Base-by-base conservation (phyloP, 1,140 invertebrate genomes). In the Drosophila repletoides region DNA sequence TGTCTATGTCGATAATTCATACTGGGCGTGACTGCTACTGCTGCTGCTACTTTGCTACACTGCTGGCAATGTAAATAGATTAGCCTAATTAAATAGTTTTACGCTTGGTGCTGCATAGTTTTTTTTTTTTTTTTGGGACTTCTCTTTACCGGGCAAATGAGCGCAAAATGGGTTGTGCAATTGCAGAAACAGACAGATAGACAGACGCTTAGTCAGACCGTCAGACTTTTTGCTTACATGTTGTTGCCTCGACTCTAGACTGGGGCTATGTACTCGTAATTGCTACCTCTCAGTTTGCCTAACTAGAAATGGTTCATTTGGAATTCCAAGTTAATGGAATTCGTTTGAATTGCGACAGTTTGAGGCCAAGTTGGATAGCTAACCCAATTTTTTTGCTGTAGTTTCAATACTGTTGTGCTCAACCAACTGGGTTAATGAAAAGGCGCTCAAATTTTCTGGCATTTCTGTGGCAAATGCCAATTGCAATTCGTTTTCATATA, bases 61-160 rank as follows among this genome's bases (percentile, higher is more conserved):
- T n/a, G n/a, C 31, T 52, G 36, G 15, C 51, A 55, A 65, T 75
- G 63, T 64, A 68, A 72, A 75, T 61, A 75, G 72, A 75, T 75
- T 72, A 75, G 69, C 72, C 65, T 75, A 75, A 75, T 72, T 72
- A 75, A 75, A 75, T 74, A 72, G 68, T 72, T 72, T 60, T 64
- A 29, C 66, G 49, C 33, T 73, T 46, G 29, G 38, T 52, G 41
- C 38, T 43, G 41, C 43, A 60, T 59, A 61, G 43, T 60, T 52
- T 55, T 52, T 26, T 36, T 24, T 12, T 0, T 17, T 14, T 9
- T 21, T 70, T 43, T 45, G 5, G 12, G 9, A 12, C 7, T 29
- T 45, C 28, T 26, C 21, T 34, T 41, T 46, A 21, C 41, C 21
- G 14, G 33, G 24, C 46, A 70, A 70, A 65, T 52, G 46, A 69